These are phyloP conservation scores for Hydrotaea cyrtoneurina DNA, from an alignment of 2,888 invertebrate species.

Conservation along the genomic window DNA sequence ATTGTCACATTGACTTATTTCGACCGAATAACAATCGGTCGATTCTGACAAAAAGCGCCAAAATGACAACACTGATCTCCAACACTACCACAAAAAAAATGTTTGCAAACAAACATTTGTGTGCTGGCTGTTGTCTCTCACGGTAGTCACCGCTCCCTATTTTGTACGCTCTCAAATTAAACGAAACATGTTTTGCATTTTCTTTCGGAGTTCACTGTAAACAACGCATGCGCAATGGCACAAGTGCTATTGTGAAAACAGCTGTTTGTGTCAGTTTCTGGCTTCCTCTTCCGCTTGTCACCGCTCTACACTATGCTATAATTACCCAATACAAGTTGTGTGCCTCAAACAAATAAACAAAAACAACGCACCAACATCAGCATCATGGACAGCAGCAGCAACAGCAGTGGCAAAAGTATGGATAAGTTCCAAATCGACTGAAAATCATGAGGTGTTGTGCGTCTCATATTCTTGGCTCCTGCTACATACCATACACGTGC, in stretches of 20 bases:
- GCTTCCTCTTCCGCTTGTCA: slow-evolving; percentile 49
- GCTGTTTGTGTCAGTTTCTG: slow-evolving; percentile 59
- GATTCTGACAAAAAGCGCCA: background rate
- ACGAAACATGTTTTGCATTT: slow-evolving; percentile 20
- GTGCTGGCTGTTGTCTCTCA: too few relatives aligned
- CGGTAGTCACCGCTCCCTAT: too few relatives aligned
- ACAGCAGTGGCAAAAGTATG: background rate
- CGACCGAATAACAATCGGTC: background rate
- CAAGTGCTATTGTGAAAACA: slow-evolving; percentile 47
- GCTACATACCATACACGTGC: slow-evolving; percentile 64
- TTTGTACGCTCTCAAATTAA: background rate
- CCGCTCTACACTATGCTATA: background rate
- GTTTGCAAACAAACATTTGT: slow-evolving; percentile 33
- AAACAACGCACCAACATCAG: background rate
- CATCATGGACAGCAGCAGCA: background rate
- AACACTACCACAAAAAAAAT: background rate
- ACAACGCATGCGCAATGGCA: slow-evolving; percentile 23
- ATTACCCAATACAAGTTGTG: slow-evolving; percentile 38
- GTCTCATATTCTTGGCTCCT: slow-evolving; percentile 61
- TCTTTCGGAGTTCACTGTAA: background rate
- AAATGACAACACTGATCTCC: background rate
- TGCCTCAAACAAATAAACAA: slow-evolving; percentile 19
- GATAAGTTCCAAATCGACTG: slow-evolving; percentile 5
- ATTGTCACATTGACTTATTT: too few relatives aligned
- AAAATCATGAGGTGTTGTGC: background rate